Evolutionary conservation across 2,113 vertebrate genomes (phyloP).

Genomic region (Leiothrix lutea): DNA sequence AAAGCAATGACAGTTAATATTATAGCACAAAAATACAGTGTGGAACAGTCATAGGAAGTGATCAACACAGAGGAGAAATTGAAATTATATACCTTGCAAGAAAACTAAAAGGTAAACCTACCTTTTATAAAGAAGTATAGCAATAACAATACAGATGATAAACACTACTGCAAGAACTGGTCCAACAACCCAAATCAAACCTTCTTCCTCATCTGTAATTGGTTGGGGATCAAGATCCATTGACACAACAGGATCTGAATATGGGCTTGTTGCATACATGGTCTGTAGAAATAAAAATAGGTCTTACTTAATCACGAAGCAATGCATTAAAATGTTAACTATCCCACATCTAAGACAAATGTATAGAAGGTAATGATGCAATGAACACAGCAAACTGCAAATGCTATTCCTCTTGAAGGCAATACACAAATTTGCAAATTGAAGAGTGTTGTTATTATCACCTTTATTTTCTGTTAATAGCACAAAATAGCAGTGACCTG

Average conservation of each 20-base stretch:
- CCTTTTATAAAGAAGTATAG: slow-evolving; percentile 99
- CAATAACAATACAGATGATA: slow-evolving; percentile 99
- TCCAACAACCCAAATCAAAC: slow-evolving; percentile 97
- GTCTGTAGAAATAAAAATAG: slow-evolving; percentile 76
- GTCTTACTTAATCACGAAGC: neutral
- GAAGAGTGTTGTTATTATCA: neutral
- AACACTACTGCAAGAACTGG: slow-evolving; percentile 98
- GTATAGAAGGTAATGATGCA: neutral
- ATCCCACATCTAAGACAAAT: neutral
- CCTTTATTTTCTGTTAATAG: neutral
- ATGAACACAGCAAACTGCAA: neutral
- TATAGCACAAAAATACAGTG: neutral
- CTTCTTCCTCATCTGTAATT: slow-evolving; percentile 98
- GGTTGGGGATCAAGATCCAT: slow-evolving; percentile 94
- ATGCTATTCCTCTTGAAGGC: neutral
- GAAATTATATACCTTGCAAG: neutral
- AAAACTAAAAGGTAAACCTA: slow-evolving; percentile 68
- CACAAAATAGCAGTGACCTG: neutral
- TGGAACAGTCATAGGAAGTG: neutral
- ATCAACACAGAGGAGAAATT: neutral
- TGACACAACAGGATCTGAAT: slow-evolving; percentile 94
- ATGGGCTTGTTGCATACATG: slow-evolving; percentile 97
- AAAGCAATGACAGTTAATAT: slow-evolving; percentile 41
- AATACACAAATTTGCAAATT: neutral
- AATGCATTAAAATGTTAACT: neutral